Conservation (phyloP, 2,113 vertebrate species). For the Butorides virescens region DNA sequence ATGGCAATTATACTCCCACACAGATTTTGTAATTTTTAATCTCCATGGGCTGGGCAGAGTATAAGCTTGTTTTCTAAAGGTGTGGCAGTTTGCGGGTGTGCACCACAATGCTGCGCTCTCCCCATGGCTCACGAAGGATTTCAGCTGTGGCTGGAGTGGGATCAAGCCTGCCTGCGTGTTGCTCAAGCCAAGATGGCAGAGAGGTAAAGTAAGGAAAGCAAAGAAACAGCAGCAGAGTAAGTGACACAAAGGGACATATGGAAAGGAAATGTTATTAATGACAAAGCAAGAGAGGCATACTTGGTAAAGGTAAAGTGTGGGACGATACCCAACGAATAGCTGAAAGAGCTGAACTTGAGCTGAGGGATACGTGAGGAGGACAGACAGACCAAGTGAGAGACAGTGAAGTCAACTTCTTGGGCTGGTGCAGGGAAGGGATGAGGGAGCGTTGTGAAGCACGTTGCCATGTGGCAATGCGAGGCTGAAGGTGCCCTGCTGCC, state of each 20-base stretch:
- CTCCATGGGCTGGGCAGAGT: not conserved
- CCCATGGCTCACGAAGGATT: not conserved
- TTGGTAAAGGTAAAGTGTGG: not conserved
- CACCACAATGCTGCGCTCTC: not conserved
- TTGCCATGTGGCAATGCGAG: not conserved
- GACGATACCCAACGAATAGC: not conserved
- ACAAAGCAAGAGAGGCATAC: not conserved
- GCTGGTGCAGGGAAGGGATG: not conserved
- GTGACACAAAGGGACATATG: not conserved
- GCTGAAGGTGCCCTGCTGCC: not conserved
- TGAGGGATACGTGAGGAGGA: not conserved
- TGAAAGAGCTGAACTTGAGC: not conserved
- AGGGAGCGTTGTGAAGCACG: not conserved
- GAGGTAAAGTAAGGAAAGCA: not conserved
- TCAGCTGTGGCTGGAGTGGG: not conserved
- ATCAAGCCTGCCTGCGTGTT: not conserved
- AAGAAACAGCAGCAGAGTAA: not conserved
- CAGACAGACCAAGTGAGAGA: not conserved
- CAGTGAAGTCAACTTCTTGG: not conserved
- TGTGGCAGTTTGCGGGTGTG: not conserved
- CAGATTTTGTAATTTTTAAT: not conserved
- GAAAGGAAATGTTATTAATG: not conserved
- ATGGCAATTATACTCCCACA: constrained; percentile 31
- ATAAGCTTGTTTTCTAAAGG: not conserved
- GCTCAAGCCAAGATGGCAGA: not conserved